Evolutionary conservation across 1,140 invertebrate species (phyloP).

Genomic region (Chironomus striatipennis): DNA sequence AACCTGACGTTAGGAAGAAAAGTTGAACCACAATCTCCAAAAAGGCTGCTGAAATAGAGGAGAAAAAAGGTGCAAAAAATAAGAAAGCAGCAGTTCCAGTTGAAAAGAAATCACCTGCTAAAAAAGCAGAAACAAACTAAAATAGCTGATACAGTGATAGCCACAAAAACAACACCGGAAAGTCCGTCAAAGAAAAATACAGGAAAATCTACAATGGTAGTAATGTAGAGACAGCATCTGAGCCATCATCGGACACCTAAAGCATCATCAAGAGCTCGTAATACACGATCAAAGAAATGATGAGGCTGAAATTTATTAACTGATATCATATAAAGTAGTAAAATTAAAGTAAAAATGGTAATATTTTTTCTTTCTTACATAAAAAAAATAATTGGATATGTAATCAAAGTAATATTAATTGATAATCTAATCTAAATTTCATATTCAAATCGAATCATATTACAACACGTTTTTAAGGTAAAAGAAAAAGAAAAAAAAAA

Average conservation of each 20-base stretch:
- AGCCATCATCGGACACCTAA: background rate
- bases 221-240: background rate
- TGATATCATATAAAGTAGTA: too few relatives aligned
- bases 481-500: background rate
- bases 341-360: background rate
- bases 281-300: slow-evolving; percentile 14
- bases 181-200: too few relatives aligned
- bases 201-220: background rate
- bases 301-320: background rate
- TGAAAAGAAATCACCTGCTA: background rate
- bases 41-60: background rate
- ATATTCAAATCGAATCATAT: slow-evolving; percentile 8
- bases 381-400: background rate
- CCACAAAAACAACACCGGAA: too few relatives aligned
- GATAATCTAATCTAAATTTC: background rate
- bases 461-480: background rate
- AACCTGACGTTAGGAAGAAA: background rate
- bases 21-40: background rate
- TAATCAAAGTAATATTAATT: background rate
- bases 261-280: background rate
- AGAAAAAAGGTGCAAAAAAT: background rate
- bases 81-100: background rate
- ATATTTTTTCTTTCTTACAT: background rate
- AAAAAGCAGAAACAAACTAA: background rate
- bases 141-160: too few relatives aligned